Base-by-base conservation (phyloP, 2,888 invertebrate species). In the Furcula furcula region DNA sequence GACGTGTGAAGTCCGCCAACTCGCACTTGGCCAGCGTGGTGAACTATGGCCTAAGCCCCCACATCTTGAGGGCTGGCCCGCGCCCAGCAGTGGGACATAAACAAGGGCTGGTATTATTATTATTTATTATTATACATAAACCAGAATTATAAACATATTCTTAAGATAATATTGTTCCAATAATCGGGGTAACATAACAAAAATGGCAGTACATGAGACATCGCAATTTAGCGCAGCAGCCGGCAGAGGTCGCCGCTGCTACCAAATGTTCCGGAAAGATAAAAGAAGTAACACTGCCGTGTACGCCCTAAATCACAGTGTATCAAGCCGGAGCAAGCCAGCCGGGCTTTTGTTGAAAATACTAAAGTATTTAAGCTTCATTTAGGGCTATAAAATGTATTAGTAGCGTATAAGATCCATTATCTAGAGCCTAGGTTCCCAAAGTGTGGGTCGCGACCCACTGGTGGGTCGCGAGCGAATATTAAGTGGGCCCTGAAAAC, bases 181-280 rank as follows among this genome's bases (percentile, higher is more conserved):
- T 18, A 36, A 36, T 36, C 36, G 26, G 45, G 32, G n/a, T 36
- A 44, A 56, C 34, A 39, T 46, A 36, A 45, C 45, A 38, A 53
- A 45, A 46, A n/a, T 53, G 40, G 31, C 30, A 44, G 40, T 45
- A 46, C 42, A 41, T 32, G 40, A 36, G 37, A 39, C 46, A 30
- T 44, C 55, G 42, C 49, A 44, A 53, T 39, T 53, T 31, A 41
- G 30, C 19, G 22, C 7, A 15, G 36, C 36, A 40, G 42, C 35
- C 40, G 37, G 34, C 50, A 35, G 20, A 16, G 31, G 14, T 26
- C 31, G 34, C 38, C 32, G 32, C 37, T 33, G 36, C 46, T 40
- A 48, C 46, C 55, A 60, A 65, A 64, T 67, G 66, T 67, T 38
- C 54, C 52, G 65, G 61, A 67, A 67, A 67, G 68, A 67, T 67